Evolutionary conservation across 1,140 invertebrate genomes (phyloP), one percentile per base, ranked within the genome.

Genomic region (Drosophila kohkoa): DNA sequence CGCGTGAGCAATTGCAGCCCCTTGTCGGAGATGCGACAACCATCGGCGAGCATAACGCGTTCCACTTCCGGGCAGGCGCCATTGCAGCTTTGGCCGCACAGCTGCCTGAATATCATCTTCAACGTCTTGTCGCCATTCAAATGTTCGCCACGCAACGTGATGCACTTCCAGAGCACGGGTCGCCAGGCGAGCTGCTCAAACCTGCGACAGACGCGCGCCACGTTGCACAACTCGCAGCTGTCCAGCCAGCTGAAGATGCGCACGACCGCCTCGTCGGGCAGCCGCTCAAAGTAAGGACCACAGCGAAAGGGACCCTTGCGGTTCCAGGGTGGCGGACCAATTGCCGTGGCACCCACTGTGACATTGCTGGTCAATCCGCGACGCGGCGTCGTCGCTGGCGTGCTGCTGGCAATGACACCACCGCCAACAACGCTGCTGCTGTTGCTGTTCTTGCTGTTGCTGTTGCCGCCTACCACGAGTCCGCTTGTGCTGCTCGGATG

Each of bases 131-230:
- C 96, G 0, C 95, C 95, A 72, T 95, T 95, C 1, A 96, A 92
- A 41, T 93, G 92, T 72, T 95, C 95, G n/a, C 95, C 95, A 41
- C 94, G 93, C 32, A 97, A 92, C 3, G 93, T 94, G 45, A 97
- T 95, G 16, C 93, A 94, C 62, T 95, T 94, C 97, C 97, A 98
- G 1, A 98, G 93, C 1, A 94, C 93, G 3, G 96, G 96, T 10
- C 96, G 95, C 97, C 97, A 98, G 11, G 96, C 96, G 16, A 98
- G 94, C 48, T 95, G 94, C 91, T 97, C 96, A 93, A 98, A 98
- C 25, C 96, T 93, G 10, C 95, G 93, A 82, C 97, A 98, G 0
- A 98, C 97, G 8, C 96, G 94, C 0, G 97, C 96, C 91, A 96
- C 95, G 15, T 95, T 94, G 80, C 96, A 97, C 35, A 98, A 92